Evolutionary conservation across 1,140 invertebrate species (phyloP).

Genomic region (Heliconius hermathena): DNA sequence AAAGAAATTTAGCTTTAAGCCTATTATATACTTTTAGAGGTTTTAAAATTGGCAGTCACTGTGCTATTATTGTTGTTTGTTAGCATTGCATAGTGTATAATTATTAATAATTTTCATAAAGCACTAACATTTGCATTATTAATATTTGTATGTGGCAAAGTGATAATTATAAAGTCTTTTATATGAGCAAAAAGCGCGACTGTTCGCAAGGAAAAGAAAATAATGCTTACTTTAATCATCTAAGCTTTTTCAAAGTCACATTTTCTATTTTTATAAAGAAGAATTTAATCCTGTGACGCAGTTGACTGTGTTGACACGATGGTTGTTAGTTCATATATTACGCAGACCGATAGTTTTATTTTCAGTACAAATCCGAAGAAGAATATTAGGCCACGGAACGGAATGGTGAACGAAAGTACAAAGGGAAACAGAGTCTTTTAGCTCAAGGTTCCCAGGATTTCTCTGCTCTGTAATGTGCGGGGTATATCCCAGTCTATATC

Average conservation of each 20-base stretch:
- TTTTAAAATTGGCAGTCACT: not conserved
- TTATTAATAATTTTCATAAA: constrained; percentile 2
- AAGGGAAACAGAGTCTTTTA: too few species aligned
- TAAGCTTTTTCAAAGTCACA: not conserved
- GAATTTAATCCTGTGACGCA: not conserved
- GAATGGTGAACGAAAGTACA: too few species aligned
- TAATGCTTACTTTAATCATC: not conserved
- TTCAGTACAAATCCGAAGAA: too few species aligned
- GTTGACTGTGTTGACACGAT: not conserved
- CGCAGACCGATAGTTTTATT: not conserved
- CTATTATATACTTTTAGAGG: not conserved
- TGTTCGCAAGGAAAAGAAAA: not conserved
- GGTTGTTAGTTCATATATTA: not conserved
- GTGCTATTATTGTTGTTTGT: not conserved
- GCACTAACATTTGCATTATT: not conserved
- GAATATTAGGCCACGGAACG: too few species aligned
- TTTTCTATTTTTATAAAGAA: not conserved
- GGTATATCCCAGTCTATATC: too few species aligned
- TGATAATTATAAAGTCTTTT: constrained; percentile 5
- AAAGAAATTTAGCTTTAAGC: not conserved
- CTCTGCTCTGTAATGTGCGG: too few species aligned
- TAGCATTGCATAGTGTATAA: not conserved
- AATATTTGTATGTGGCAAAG: not conserved
- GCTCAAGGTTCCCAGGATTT: too few species aligned
- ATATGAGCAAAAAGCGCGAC: constrained; percentile 2